A percentile compares a stretch with the other conserved stretches of the same genome.
phyloP scores from a whole-genome alignment of 2,797 vertebrate species.

The Lophotriccus pileatus region DNA sequence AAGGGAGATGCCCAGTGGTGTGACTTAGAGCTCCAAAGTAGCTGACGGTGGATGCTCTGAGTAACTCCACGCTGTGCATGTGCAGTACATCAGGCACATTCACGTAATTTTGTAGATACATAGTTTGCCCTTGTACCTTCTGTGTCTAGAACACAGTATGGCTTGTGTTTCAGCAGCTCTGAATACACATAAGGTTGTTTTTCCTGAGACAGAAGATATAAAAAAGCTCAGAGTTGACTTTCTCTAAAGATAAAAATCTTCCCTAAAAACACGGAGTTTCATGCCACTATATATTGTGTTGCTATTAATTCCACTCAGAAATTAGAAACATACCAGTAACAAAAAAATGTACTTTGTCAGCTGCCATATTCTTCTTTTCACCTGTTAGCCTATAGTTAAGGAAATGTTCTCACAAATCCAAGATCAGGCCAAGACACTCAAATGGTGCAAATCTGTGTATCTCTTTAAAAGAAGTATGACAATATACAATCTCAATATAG shows the following conservation, averaged over 20 bases:
- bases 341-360: background rate
- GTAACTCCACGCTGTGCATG: background rate
- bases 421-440: background rate
- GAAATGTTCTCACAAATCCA: background rate
- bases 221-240: background rate
- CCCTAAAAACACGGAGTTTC: background rate
- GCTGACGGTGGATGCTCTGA: background rate
- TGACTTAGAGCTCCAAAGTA: background rate
- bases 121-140: background rate
- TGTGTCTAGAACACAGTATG: background rate
- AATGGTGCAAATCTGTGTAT: background rate
- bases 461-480: background rate
- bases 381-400: background rate
- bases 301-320: background rate
- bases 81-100: background rate
- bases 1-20: background rate
- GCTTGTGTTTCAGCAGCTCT: background rate
- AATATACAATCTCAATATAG: background rate
- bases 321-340: background rate
- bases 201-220: background rate
- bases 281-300: background rate
- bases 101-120: background rate
- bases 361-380: background rate
- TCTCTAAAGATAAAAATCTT: background rate
- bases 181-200: background rate